phyloP scores from a whole-genome alignment of 2,797 vertebrate genomes.

The Delichon dasypus region DNA sequence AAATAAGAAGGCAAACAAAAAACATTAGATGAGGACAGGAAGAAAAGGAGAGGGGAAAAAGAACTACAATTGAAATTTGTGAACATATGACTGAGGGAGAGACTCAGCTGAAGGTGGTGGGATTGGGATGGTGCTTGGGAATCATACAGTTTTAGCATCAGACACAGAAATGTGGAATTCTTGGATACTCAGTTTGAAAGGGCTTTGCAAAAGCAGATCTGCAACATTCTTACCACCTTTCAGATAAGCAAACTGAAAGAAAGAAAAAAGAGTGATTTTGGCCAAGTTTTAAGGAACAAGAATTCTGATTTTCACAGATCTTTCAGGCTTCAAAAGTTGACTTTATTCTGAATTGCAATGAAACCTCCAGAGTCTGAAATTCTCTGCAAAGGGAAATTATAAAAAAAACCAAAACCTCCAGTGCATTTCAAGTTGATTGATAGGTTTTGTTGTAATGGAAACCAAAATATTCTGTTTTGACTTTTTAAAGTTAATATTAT shows the following conservation, averaged over 20 bases:
- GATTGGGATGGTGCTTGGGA: background rate
- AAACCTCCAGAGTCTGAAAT: background rate
- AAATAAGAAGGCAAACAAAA: background rate
- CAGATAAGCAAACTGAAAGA: background rate
- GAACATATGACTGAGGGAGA: background rate
- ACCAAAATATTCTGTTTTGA: constrained; percentile 10
- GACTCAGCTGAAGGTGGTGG: background rate
- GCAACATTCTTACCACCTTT: background rate
- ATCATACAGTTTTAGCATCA: background rate
- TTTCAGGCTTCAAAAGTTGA: background rate
- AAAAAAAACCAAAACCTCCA: background rate
- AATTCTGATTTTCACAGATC: background rate
- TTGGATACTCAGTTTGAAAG: background rate
- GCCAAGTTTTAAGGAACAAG: background rate
- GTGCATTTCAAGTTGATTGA: background rate
- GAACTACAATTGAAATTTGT: background rate
- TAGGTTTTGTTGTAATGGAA: constrained; percentile 9
- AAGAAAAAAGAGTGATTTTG: background rate
- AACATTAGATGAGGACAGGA: background rate
- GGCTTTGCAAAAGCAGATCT: background rate
- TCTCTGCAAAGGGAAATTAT: background rate
- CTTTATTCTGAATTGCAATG: background rate
- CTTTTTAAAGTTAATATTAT: background rate
- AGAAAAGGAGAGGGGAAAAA: background rate
- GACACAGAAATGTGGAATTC: background rate